Percentiles rank a stretch among this genome's conserved stretches.
These are phyloP conservation scores for Sebastes iracundus DNA, from an alignment of 2,797 vertebrate species.

Conservation along the genomic window DNA sequence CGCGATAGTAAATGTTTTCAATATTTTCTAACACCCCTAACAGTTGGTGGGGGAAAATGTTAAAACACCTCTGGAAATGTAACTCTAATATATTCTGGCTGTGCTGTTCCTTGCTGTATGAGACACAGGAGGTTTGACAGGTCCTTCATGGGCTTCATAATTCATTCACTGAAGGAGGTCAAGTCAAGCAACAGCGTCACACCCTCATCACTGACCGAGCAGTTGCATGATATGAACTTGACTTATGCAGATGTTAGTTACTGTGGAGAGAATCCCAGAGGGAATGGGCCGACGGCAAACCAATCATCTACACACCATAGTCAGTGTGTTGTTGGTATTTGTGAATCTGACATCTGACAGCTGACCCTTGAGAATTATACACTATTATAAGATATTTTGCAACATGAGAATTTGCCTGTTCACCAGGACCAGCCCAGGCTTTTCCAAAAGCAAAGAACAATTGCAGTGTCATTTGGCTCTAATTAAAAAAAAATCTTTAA, in stretches of 20 bases:
- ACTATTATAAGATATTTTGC: not conserved
- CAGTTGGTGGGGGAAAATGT: not conserved
- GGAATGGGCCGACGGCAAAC: not conserved
- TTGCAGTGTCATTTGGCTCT: not conserved
- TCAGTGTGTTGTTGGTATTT: not conserved
- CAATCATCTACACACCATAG: not conserved
- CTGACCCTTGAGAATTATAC: not conserved
- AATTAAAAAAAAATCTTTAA: not conserved
- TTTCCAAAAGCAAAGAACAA: not conserved
- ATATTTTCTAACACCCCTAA: no score
- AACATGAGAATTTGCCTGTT: not conserved
- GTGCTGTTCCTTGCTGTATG: not conserved
- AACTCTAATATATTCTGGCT: not conserved
- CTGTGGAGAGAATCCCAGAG: not conserved
- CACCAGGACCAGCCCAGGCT: not conserved
- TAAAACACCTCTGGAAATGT: not conserved
- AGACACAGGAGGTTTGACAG: not conserved
- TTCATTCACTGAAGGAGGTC: conserved; percentile 13
- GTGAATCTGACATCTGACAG: conserved; percentile 6
- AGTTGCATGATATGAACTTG: not conserved
- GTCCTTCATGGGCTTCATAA: conserved; percentile 8
- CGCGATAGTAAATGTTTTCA: no score
- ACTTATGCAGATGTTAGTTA: not conserved
- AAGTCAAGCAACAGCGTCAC: conserved; percentile 15
- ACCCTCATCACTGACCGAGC: not conserved